Evolutionary conservation across 1,140 invertebrate species (phyloP).

Genomic region (Achroia grisella): DNA sequence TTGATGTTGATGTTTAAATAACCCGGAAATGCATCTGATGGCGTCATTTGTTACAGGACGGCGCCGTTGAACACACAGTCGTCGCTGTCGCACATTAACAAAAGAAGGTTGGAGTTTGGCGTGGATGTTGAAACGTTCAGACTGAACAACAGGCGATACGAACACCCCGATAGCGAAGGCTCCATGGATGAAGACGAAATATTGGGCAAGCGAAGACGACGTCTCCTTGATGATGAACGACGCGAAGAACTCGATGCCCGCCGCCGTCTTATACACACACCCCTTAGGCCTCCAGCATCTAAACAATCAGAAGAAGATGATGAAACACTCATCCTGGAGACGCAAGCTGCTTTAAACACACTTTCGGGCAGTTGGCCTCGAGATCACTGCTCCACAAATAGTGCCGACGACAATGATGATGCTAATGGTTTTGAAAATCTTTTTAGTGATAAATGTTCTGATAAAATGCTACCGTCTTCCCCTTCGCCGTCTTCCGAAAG

Average conservation of each 20-base stretch:
- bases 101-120: constrained; percentile 65
- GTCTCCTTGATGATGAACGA: constrained; percentile 55
- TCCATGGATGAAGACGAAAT: constrained; percentile 54
- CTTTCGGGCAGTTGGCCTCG: constrained; percentile 86
- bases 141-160: constrained; percentile 44
- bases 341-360: constrained; percentile 88
- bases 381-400: constrained; percentile 77
- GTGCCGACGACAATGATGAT: constrained; percentile 81
- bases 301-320: constrained; percentile 77
- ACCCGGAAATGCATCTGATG: constrained; percentile 13
- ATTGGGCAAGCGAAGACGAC: constrained; percentile 45
- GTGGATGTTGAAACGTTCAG: constrained; percentile 67
- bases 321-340: constrained; percentile 87
- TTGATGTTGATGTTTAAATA: constrained; percentile 4
- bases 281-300: constrained; percentile 30
- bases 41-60: constrained; percentile 68
- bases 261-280: constrained; percentile 31
- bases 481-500: constrained; percentile 76
- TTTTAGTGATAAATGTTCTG: constrained; percentile 86
- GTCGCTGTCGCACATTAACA: constrained; percentile 65
- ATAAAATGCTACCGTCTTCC: constrained; percentile 78
- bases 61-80: constrained; percentile 58
- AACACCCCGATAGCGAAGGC: constrained; percentile 36
- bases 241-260: constrained; percentile 40
- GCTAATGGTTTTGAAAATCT: constrained; percentile 87